Conservation (phyloP, 2,113 vertebrate genomes). For the Ramphastos sulfuratus region DNA sequence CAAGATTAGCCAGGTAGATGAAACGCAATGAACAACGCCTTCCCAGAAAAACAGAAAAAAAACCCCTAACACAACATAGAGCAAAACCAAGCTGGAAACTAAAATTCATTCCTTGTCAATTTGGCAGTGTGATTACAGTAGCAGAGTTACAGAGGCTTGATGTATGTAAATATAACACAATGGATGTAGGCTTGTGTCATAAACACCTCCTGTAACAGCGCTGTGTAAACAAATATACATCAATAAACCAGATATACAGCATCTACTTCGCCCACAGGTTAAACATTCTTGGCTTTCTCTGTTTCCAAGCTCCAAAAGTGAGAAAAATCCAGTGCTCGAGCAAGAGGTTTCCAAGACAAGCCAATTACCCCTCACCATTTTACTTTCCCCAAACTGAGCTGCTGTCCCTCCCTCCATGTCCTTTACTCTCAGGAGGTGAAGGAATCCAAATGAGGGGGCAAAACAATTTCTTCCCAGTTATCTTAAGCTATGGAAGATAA, state of each 20-base stretch:
- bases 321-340: slow-evolving; percentile 37
- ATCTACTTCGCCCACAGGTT: neutral
- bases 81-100: neutral
- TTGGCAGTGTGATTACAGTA: slow-evolving; percentile 26
- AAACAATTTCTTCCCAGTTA: slow-evolving; percentile 80
- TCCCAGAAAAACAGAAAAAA: neutral
- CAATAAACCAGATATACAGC: neutral
- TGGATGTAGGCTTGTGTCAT: neutral
- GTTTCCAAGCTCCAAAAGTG: slow-evolving; percentile 25
- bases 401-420: slow-evolving; percentile 7
- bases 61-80: neutral
- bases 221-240: neutral
- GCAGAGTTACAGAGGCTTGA: slow-evolving; percentile 8
- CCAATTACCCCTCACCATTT: slow-evolving; percentile 9
- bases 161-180: neutral
- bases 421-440: slow-evolving; percentile 25
- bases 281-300: slow-evolving; percentile 41
- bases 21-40: neutral
- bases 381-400: slow-evolving; percentile 43
- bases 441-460: slow-evolving; percentile 65
- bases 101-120: slow-evolving; percentile 20
- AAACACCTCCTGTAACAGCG: neutral
- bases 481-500: slow-evolving; percentile 72
- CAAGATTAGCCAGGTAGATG: slow-evolving; percentile 59
- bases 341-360: slow-evolving; percentile 47